Evolutionary conservation across 2,113 vertebrate species (phyloP).

Genomic region (Cynocephalus volans): DNA sequence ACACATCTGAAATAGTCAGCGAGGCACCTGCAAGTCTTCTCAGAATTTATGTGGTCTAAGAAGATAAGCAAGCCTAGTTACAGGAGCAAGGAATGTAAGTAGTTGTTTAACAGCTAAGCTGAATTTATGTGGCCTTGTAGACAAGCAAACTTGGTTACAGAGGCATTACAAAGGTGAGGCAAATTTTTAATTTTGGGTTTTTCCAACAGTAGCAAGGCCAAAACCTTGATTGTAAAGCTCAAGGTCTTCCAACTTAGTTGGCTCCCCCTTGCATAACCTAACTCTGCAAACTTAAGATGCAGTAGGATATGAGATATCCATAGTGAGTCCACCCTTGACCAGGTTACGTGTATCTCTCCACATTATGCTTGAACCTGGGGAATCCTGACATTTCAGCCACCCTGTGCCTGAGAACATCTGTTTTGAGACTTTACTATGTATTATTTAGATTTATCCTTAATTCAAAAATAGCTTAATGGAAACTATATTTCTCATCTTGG

Average conservation of each 20-base stretch:
- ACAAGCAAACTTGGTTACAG: no score
- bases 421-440: background rate
- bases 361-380: background rate
- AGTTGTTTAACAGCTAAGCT: no score
- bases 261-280: background rate
- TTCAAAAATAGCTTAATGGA: slow-evolving; percentile 7
- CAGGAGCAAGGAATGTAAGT: no score
- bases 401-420: background rate
- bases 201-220: background rate
- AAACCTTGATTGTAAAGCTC: background rate
- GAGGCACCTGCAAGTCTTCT: no score
- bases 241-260: background rate
- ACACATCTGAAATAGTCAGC: no score
- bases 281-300: background rate
- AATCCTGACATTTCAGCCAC: background rate
- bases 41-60: no score
- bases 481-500: background rate
- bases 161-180: no score
- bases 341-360: background rate
- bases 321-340: background rate
- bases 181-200: no score
- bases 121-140: no score
- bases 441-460: background rate
- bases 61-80: no score
- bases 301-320: background rate